Conservation (phyloP, 2,113 vertebrate species). For the Turdus rufiventris region DNA sequence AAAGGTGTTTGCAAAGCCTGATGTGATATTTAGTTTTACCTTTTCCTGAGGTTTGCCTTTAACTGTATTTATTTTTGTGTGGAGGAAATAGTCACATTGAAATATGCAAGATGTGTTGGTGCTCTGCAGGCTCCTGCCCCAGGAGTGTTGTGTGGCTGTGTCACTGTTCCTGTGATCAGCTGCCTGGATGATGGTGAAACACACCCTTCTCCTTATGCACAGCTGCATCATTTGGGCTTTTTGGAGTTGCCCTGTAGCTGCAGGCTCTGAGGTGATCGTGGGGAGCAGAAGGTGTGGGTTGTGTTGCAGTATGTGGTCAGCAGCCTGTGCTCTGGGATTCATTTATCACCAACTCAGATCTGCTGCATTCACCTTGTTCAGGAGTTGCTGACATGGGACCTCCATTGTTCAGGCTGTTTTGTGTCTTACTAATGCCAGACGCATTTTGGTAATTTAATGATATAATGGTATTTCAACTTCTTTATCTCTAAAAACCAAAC, state of each 20-base stretch:
- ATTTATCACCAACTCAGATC: background rate
- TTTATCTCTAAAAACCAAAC: background rate
- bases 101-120: background rate
- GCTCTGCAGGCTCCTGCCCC: slow-evolving; percentile 2
- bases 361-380: background rate
- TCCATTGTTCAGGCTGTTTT: background rate
- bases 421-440: background rate
- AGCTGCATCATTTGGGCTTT: background rate
- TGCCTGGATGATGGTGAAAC: background rate
- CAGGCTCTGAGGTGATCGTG: background rate
- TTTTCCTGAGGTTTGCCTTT: background rate
- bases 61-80: background rate
- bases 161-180: background rate
- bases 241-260: background rate
- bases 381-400: background rate
- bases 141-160: background rate
- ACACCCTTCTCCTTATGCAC: background rate
- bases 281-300: background rate
- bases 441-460: background rate
- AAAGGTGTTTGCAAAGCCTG: background rate
- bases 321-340: background rate
- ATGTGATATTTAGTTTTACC: background rate
- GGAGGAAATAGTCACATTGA: background rate
- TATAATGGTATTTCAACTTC: background rate
- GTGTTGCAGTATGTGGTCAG: background rate